Conservation (phyloP, 1,140 invertebrate genomes). For the Heliconius nattereri region DNA sequence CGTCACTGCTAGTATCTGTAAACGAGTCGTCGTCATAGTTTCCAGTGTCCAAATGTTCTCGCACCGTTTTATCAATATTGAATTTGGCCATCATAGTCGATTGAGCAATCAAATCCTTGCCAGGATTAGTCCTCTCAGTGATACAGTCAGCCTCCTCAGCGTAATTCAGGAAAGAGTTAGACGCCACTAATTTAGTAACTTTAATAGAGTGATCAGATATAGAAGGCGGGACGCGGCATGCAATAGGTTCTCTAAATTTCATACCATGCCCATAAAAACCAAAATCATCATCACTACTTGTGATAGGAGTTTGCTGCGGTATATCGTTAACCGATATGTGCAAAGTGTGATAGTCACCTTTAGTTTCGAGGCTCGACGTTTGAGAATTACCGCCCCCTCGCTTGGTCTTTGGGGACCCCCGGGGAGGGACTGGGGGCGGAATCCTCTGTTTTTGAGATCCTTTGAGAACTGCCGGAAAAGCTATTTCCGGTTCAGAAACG, state of each 20-base stretch:
- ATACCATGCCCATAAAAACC: conserved; percentile 72
- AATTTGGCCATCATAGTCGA: conserved; percentile 76
- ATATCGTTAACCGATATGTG: conserved; percentile 65
- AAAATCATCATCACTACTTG: conserved; percentile 75
- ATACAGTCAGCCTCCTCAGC: conserved; percentile 64
- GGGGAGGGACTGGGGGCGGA: conserved; percentile 90
- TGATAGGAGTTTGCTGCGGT: conserved; percentile 62
- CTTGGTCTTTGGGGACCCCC: conserved; percentile 87
- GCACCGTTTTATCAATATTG: conserved; percentile 66
- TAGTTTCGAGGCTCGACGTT: conserved; percentile 65
- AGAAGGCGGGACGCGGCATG: conserved; percentile 65
- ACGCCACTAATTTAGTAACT: conserved; percentile 60
- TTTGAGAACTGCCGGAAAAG: conserved; percentile 88
- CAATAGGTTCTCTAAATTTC: conserved; percentile 66
- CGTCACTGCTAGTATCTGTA: conserved; percentile 73
- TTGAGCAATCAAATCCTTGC: conserved; percentile 67
- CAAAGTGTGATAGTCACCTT: conserved; percentile 78
- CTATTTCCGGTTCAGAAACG: conserved; percentile 73
- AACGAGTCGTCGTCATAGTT: conserved; percentile 70
- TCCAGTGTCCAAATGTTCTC: conserved; percentile 71
- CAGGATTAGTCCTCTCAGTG: conserved; percentile 54
- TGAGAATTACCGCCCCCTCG: conserved; percentile 72
- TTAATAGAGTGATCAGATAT: conserved; percentile 66
- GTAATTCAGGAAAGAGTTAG: conserved; percentile 69
- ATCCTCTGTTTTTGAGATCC: conserved; percentile 86